phyloP scores from a whole-genome alignment of 2,113 vertebrate genomes.

The Periophthalmus modestus region DNA sequence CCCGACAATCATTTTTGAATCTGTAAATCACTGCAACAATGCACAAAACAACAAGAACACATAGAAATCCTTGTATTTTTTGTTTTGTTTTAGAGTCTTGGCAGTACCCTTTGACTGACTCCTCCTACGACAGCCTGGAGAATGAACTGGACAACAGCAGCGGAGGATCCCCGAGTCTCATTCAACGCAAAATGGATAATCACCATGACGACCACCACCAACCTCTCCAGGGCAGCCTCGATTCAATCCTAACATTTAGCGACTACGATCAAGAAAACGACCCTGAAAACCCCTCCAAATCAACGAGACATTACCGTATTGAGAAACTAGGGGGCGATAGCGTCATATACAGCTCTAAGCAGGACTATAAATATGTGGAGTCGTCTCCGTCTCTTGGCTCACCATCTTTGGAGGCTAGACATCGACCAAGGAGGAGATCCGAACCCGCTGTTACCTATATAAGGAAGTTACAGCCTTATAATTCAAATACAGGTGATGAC shows the following conservation, averaged over 20 bases:
- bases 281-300: not conserved
- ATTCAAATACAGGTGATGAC: constrained; percentile 71
- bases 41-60: not conserved
- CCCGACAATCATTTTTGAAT: too few species aligned
- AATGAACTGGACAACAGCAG: constrained; percentile 82
- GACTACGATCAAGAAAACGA: constrained; percentile 84
- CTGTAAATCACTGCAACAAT: too few species aligned
- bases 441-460: constrained; percentile 83
- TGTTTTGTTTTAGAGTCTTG: constrained; percentile 76
- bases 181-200: constrained; percentile 47
- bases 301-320: constrained; percentile 34
- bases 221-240: constrained; percentile 86
- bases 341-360: constrained; percentile 37
- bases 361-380: not conserved
- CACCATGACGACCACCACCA: constrained; percentile 62
- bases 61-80: not conserved
- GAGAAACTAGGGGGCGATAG: constrained; percentile 32
- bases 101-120: constrained; percentile 87
- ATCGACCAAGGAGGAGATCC: constrained; percentile 77
- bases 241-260: constrained; percentile 88
- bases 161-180: constrained; percentile 75
- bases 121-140: constrained; percentile 93
- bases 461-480: constrained; percentile 36
- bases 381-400: constrained; percentile 38
- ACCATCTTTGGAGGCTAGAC: constrained; percentile 44